Conservation (phyloP, 2,888 invertebrate genomes). For the Rhagonycha lutea region DNA sequence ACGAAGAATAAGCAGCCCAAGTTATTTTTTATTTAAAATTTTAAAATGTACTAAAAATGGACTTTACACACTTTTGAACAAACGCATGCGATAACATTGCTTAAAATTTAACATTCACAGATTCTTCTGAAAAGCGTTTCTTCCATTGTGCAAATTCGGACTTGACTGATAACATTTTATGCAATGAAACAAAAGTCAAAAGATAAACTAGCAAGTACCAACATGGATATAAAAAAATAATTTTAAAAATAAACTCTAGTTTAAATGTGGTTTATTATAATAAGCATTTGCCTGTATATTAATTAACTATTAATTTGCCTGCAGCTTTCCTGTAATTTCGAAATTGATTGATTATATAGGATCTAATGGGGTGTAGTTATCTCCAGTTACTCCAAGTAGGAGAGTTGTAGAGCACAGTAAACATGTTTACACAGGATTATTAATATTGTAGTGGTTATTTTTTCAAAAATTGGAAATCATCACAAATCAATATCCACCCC, state of each 20-base stretch:
- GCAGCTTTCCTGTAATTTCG: neutral
- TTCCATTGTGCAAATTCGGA: neutral
- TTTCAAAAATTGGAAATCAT: neutral
- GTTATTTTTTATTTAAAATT: neutral
- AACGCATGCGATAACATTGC: neutral
- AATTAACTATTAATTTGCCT: neutral
- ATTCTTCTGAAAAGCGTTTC: neutral
- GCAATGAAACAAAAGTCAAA: neutral
- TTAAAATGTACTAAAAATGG: neutral
- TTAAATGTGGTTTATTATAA: neutral
- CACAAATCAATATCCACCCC: neutral
- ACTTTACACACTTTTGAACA: neutral
- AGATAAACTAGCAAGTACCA: neutral
- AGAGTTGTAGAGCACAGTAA: neutral
- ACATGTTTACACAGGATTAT: neutral
- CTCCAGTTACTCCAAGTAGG: neutral
- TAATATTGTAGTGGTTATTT: neutral
- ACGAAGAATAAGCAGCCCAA: neutral
- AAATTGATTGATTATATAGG: constrained; percentile 2
- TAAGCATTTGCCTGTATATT: neutral
- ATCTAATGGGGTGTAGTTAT: neutral
- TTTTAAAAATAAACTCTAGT: neutral
- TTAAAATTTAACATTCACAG: neutral
- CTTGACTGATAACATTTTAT: neutral
- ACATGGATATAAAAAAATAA: neutral